phyloP scores from a whole-genome alignment of 92 coral and sea anemone genomes.

The Galaxea fascicularis region DNA sequence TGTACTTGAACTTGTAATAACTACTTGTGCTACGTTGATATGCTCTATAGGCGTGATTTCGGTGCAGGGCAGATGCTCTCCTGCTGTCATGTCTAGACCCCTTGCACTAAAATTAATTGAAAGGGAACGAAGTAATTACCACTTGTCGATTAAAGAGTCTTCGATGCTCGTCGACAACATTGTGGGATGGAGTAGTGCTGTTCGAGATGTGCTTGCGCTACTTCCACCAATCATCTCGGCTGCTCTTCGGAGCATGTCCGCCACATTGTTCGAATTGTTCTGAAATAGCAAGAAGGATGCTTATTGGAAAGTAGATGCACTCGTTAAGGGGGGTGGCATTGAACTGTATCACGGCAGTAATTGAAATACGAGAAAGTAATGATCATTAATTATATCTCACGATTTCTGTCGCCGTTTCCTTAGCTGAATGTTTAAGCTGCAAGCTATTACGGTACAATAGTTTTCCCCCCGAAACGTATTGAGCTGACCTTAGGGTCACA shows the following conservation, averaged over 20 bases:
- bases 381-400: too few relatives aligned
- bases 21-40: background rate
- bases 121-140: background rate
- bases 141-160: constrained; percentile 11
- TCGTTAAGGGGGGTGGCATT: too few relatives aligned
- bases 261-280: constrained; percentile 9
- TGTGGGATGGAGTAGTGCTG: background rate
- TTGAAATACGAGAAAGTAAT: background rate
- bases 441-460: too few relatives aligned
- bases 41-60: background rate
- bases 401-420: too few relatives aligned
- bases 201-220: background rate
- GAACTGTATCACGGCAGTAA: background rate
- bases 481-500: too few relatives aligned
- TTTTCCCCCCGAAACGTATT: too few relatives aligned
- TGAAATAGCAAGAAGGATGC: background rate
- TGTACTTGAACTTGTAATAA: background rate
- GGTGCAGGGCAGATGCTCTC: too few relatives aligned
- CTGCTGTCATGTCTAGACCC: too few relatives aligned
- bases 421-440: too few relatives aligned
- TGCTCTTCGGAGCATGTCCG: constrained; percentile 17
- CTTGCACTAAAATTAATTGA: too few relatives aligned
- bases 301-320: background rate
- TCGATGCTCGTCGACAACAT: constrained; percentile 5
- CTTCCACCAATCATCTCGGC: constrained; percentile 1